A percentile compares a stretch with the other conserved stretches of the same genome.
phyloP scores from a whole-genome alignment of 2,888 invertebrate genomes.

The Cerceris rybyensis region DNA sequence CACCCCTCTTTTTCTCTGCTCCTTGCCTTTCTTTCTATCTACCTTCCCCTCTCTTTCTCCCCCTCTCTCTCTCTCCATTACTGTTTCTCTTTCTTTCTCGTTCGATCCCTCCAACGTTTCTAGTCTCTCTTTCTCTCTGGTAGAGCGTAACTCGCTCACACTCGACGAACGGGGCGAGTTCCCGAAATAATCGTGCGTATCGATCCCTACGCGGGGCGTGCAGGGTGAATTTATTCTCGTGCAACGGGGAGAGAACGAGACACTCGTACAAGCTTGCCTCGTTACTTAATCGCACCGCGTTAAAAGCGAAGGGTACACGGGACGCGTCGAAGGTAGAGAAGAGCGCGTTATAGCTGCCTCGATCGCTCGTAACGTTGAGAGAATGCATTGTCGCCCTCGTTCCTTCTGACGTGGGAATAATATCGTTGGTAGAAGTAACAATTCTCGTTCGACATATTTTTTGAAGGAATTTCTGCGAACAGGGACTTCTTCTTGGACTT shows the following conservation, averaged over 20 bases:
- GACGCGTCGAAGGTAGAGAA: constrained; percentile 33
- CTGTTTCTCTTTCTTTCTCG: constrained; percentile 5
- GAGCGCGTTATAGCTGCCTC: constrained; percentile 16
- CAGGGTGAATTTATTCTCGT: constrained; percentile 71
- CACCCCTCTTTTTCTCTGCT: constrained; percentile 26
- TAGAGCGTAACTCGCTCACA: constrained; percentile 42
- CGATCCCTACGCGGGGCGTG: constrained; percentile 69
- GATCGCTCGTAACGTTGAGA: constrained; percentile 27
- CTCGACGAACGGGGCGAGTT: constrained; percentile 70
- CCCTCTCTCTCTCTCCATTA: not conserved
- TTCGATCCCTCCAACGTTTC: not conserved
- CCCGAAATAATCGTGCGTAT: constrained; percentile 76
- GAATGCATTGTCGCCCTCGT: constrained; percentile 9
- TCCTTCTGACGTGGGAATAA: constrained; percentile 16
- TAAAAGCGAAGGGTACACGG: constrained; percentile 59
- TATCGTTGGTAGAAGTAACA: not conserved
- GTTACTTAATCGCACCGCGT: constrained; percentile 68
- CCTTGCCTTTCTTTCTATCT: not conserved
- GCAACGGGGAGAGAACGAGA: constrained; percentile 56
- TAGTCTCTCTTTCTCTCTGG: not conserved
- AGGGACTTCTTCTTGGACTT: too few species aligned
- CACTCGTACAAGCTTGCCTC: constrained; percentile 55
- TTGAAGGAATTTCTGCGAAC: too few species aligned
- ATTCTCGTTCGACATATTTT: too few species aligned
- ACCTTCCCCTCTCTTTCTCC: constrained; percentile 11